Evolutionary conservation across 2,113 vertebrate species (phyloP), one percentile per base, ranked within the genome.

Genomic region (Microtus pennsylvanicus): DNA sequence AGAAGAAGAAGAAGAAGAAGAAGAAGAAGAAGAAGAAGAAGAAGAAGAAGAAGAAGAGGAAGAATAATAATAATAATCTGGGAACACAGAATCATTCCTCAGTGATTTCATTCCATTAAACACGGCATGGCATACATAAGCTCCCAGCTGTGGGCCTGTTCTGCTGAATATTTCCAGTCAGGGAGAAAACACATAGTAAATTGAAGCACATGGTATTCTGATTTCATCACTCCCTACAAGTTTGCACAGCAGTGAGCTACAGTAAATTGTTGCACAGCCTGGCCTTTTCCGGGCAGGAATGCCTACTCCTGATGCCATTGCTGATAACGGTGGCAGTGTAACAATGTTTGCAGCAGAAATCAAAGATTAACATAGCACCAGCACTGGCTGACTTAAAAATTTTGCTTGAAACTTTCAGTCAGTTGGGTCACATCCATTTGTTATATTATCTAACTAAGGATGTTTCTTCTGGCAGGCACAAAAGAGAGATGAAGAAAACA

Each of bases 171-270:
- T 93, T 95, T 96, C n/a, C 47, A 76, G 83, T 63, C 50, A 90
- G 70, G 42, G 69, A 93, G 61, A 96, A 72, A 86, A 69, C 93
- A 95, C 30, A 70, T 21, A 52, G 17, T 35, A 88, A n/a, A 7
- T 1, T 95, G 45, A 63, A 94, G 19, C 13, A 58, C 63, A 78
- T 90, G 85, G 85, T 85, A 85, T 52, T 88, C 74, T 52, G 42
- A 92, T 96, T 93, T 92, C 96, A 74, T 88, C 96, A 96, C n/a
- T 74, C 38, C 30, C 52, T 82, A 55, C 52, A 90, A 85, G 80
- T 94, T 97, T 98, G 65, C 96, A 88, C 77, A 95, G 91, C 8
- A 69, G 52, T 45, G 12, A 91, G 17, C 58, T 76, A 58, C 69
- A 52, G 81, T 92, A 93, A 96, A 86, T 42, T 80, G n/a, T 30